Percentiles rank a stretch among this genome's conserved stretches.
These are phyloP conservation scores for Drosophila kanapiae DNA, from an alignment of 1,140 invertebrate genomes.

Conservation along the genomic window DNA sequence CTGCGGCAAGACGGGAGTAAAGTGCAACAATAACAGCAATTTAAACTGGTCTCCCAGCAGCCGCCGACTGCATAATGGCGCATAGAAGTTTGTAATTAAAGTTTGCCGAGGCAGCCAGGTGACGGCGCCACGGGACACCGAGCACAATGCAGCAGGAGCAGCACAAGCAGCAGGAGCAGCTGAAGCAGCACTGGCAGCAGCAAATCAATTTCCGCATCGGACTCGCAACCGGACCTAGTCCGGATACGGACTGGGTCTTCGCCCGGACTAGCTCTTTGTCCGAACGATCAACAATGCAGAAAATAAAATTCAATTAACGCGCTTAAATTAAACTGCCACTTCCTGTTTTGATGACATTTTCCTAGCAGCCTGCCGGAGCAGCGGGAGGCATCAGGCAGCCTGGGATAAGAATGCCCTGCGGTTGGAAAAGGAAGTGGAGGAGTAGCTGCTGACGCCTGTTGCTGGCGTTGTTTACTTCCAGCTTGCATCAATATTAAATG, in stretches of 20 bases:
- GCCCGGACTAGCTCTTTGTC: conserved; percentile 21
- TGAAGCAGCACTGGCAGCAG: conserved; percentile 39
- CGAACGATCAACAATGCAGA: conserved; percentile 54
- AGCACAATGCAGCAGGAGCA: conserved; percentile 28
- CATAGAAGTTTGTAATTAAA: conserved; percentile 73
- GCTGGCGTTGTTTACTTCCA: conserved; percentile 35
- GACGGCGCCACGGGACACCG: conserved; percentile 50
- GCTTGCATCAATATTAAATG: conserved; percentile 62
- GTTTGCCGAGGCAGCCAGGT: conserved; percentile 65
- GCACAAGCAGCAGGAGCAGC: conserved; percentile 15
- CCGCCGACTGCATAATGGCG: conserved; percentile 54
- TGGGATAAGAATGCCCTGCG: conserved; percentile 16
- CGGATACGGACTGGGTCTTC: conserved; percentile 23
- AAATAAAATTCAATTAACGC: conserved; percentile 85
- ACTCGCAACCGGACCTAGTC: conserved; percentile 32
- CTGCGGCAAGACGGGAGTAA: conserved; percentile 21
- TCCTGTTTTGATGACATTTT: conserved; percentile 85
- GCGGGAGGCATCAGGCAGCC: conserved; percentile 18
- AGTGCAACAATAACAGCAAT: conserved; percentile 73
- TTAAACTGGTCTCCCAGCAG: conserved; percentile 56
- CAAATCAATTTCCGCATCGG: conserved; percentile 74
- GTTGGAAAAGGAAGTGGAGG: background rate
- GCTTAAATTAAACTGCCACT: conserved; percentile 85
- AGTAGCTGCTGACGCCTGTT: conserved; percentile 29
- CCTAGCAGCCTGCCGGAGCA: conserved; percentile 56